Conservation (phyloP, 2,797 vertebrate species). For the Peromyscus melanophrys region DNA sequence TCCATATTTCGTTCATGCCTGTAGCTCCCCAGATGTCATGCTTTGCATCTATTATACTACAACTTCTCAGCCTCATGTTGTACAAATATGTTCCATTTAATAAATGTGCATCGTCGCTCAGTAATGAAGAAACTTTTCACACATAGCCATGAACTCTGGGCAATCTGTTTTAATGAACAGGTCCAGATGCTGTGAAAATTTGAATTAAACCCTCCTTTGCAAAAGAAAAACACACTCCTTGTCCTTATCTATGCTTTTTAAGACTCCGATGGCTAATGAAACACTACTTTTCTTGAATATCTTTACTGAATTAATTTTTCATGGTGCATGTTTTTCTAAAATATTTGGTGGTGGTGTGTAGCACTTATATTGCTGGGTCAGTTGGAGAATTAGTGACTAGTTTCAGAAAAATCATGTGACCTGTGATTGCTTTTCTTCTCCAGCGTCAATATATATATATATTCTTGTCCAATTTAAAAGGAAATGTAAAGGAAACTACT, state of each 20-base stretch:
- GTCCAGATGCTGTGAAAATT: slow-evolving; percentile 10
- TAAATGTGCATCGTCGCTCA: not conserved
- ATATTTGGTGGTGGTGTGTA: not conserved
- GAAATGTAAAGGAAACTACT: slow-evolving; percentile 29
- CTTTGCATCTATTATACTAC: not conserved
- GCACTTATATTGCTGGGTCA: not conserved
- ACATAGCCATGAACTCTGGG: not conserved
- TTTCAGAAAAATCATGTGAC: not conserved
- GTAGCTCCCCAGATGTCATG: not conserved
- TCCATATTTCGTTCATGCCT: not conserved
- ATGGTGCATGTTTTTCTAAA: slow-evolving; percentile 38
- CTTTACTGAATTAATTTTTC: slow-evolving; percentile 21
- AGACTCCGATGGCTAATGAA: not conserved
- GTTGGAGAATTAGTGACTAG: not conserved
- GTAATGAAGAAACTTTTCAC: not conserved
- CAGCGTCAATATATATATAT: not conserved
- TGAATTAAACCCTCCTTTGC: not conserved
- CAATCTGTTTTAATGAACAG: not conserved
- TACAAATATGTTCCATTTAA: not conserved
- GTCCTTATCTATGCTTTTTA: not conserved
- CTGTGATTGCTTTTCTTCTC: not conserved
- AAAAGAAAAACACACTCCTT: slow-evolving; percentile 3
- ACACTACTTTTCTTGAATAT: slow-evolving; percentile 25
- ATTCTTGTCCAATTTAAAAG: not conserved
- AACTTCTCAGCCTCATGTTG: not conserved